phyloP scores from a whole-genome alignment of 35 echinoderm and acorn worm species.

The Antedon bifida region DNA sequence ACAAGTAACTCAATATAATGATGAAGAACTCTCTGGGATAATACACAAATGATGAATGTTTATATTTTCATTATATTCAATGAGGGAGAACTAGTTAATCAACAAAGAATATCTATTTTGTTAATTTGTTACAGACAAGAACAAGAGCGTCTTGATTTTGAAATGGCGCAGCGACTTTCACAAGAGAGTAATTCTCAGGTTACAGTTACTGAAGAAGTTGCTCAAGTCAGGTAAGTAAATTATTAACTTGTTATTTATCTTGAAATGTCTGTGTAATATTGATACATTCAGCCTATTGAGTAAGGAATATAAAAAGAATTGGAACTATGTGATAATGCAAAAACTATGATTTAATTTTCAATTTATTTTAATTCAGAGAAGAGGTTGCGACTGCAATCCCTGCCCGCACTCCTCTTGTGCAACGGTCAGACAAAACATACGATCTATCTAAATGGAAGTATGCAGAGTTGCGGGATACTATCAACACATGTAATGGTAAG shows the following conservation, averaged over 20 bases:
- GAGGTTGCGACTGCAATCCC: conserved; percentile 21
- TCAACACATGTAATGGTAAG: conserved; percentile 76
- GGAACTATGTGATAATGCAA: too few species aligned
- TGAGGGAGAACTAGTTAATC: too few species aligned
- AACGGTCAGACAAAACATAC: neutral
- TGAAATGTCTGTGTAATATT: too few species aligned
- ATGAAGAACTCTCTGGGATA: too few species aligned
- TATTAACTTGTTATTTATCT: too few species aligned
- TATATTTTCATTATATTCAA: too few species aligned
- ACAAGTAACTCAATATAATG: too few species aligned
- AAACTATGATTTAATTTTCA: too few species aligned
- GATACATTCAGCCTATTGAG: too few species aligned
- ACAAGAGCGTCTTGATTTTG: conserved; percentile 86
- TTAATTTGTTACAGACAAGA: conserved; percentile 48
- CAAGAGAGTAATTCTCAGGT: conserved; percentile 76
- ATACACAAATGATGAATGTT: too few species aligned
- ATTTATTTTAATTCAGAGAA: neutral
- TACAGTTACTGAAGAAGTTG: conserved; percentile 35
- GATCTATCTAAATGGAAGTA: conserved; percentile 79
- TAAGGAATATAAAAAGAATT: too few species aligned
- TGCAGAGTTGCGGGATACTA: conserved; percentile 75
- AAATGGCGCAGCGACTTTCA: conserved; percentile 64
- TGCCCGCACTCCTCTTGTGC: neutral
- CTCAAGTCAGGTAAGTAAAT: conserved; percentile 28
- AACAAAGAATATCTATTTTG: too few species aligned